A percentile compares a stretch with the other conserved stretches of the same genome.
Conservation (phyloP, 2,113 vertebrate species). For the Malurus cyaneus region DNA sequence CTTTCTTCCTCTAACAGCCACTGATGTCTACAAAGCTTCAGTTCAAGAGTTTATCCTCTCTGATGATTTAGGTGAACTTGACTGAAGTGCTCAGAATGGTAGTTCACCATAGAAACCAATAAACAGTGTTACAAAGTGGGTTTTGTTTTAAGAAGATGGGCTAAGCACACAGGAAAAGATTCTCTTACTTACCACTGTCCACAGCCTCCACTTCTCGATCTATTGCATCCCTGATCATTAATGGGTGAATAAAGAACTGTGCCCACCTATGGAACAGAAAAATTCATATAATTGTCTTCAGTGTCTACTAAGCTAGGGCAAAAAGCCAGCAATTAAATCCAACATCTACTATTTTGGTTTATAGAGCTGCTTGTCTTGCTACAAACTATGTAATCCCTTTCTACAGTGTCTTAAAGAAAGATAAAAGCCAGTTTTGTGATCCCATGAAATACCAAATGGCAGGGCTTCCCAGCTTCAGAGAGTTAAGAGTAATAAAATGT, state of each 20-base stretch:
- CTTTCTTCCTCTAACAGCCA: neutral
- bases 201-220: conserved; percentile 96
- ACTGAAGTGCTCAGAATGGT: neutral
- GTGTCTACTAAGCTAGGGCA: neutral
- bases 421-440: neutral
- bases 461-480: neutral
- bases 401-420: neutral
- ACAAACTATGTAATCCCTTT: neutral
- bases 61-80: neutral
- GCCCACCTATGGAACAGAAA: conserved; percentile 85
- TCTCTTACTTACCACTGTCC: conserved; percentile 87
- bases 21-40: neutral
- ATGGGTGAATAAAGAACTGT: conserved; percentile 94
- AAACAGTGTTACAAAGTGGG: neutral
- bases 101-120: neutral
- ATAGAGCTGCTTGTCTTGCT: neutral
- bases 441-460: neutral
- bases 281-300: neutral
- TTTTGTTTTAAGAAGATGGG: neutral
- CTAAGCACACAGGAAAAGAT: neutral
- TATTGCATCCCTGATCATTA: conserved; percentile 94
- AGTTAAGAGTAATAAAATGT: neutral
- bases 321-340: neutral
- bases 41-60: neutral
- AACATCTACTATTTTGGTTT: neutral